A percentile compares a stretch with the other conserved stretches of the same genome.
Evolutionary conservation across 2,888 invertebrate genomes (phyloP).

Genomic region (Catotricha subobsoleta): DNA sequence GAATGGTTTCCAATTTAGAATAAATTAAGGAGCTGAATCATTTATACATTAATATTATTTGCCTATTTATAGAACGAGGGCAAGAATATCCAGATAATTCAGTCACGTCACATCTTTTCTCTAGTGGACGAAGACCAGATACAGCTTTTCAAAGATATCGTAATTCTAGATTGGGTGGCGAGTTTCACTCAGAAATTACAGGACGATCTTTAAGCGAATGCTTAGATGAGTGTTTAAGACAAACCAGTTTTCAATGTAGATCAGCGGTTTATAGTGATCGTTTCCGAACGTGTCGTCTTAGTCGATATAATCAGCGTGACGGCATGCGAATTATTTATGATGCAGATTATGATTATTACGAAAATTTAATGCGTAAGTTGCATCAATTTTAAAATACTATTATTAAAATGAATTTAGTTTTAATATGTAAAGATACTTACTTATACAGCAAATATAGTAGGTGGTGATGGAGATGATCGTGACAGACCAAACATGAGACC

Average conservation of each 20-base stretch:
- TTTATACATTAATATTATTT: conserved; percentile 28
- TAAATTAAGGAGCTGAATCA: neutral
- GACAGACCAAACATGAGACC: conserved; percentile 16
- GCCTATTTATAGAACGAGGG: conserved; percentile 68
- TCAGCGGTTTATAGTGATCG: conserved; percentile 78
- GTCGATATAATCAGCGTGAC: conserved; percentile 71
- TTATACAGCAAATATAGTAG: conserved; percentile 28
- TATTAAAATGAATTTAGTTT: neutral
- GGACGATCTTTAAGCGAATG: conserved; percentile 78
- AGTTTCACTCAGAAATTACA: conserved; percentile 78
- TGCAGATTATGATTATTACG: conserved; percentile 83
- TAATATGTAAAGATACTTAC: neutral
- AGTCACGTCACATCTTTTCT: conserved; percentile 66
- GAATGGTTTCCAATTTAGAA: neutral
- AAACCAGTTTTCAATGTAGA: conserved; percentile 77
- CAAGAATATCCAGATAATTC: conserved; percentile 80
- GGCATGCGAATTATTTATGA: conserved; percentile 78
- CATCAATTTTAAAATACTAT: conserved; percentile 12
- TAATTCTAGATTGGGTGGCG: conserved; percentile 69
- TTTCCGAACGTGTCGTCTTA: conserved; percentile 65
- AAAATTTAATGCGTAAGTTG: conserved; percentile 77
- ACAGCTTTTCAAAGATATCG: conserved; percentile 71
- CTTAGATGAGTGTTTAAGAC: conserved; percentile 71
- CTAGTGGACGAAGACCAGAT: conserved; percentile 63
- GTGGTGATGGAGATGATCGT: conserved; percentile 19